Evolutionary conservation across 2,888 invertebrate genomes (phyloP).

Genomic region (Protonemura montana): DNA sequence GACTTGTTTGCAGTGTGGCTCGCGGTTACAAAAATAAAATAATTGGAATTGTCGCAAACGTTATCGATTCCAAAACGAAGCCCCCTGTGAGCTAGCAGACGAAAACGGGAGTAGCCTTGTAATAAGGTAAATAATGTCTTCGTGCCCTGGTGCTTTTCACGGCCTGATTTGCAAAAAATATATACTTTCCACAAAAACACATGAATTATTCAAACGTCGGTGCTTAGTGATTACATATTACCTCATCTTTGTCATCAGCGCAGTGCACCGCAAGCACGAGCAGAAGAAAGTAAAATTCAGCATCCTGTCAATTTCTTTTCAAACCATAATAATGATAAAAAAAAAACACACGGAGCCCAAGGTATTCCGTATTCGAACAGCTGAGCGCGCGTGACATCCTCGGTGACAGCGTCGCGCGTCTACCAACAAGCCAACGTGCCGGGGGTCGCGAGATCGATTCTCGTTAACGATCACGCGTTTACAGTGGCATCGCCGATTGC

Average conservation of each 20-base stretch:
- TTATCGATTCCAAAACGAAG: not conserved
- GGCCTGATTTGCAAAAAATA: not conserved
- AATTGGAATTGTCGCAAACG: not conserved
- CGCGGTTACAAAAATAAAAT: not conserved
- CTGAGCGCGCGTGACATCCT: not conserved
- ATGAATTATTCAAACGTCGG: not conserved
- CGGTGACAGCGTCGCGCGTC: not conserved
- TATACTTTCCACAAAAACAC: not conserved
- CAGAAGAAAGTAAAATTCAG: not conserved
- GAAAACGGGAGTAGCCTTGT: not conserved
- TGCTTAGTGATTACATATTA: not conserved
- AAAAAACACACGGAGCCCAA: not conserved
- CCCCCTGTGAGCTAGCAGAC: not conserved
- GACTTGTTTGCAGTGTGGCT: not conserved
- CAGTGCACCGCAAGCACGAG: not conserved
- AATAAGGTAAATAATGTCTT: not conserved
- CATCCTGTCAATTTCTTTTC: not conserved
- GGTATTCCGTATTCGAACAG: not conserved
- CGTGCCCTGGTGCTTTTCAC: not conserved
- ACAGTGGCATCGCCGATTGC: not conserved
- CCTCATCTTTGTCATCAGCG: not conserved
- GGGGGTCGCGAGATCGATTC: not conserved
- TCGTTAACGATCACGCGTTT: not conserved
- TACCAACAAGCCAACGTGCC: not conserved
- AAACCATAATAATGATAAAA: not conserved